Evolutionary conservation across 2,113 vertebrate genomes (phyloP), one percentile per base, ranked within the genome.

Genomic region (Phylloscopus trochilus): DNA sequence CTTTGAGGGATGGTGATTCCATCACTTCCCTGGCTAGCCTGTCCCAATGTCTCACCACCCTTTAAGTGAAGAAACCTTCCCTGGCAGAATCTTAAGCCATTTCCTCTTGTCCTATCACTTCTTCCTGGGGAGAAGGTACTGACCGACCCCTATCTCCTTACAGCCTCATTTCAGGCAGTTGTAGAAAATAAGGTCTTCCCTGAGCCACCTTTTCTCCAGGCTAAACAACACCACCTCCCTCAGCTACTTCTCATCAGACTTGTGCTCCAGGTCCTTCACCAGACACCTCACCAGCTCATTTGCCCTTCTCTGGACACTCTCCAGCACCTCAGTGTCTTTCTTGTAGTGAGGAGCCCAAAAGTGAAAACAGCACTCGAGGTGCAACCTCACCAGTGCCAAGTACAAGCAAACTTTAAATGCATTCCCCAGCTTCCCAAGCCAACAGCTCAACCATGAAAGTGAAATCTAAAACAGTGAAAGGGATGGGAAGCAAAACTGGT

Each of bases 141-240:
- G 63, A 43, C 5, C 0, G 1, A 49, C 1, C 10, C 21, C 47
- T 21, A 2, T 8, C 30, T 47, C 19, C 11, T 58, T 30, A 17
- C 16, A 46, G 10, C 3, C 13, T 74, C 19, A 47, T 70, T 69
- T 49, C 18, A 19, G 21, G 35, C 27, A 55, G 30, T 26, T 60
- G 13, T 12, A 55, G 12, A 55, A 21, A 53, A 47, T 23, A 52
- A 75, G 3, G n/a, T 31, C 16, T 62, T 9, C 11, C 30, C 30
- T 41, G 30, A 41, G 17, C 21, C 11, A 23, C 17, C 41, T 62
- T 62, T 63, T 43, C 47, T 62, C 31, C 21, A 19, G 30, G 10
- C 31, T 77, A 49, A 89, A 68, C 14, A 59, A 20, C 8, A 15
- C 22, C 70, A 70, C 10, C 27, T 77, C 35, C 18, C 35, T 76